Conservation (phyloP, 2,797 vertebrate genomes). For the Nyctalus aviator region DNA sequence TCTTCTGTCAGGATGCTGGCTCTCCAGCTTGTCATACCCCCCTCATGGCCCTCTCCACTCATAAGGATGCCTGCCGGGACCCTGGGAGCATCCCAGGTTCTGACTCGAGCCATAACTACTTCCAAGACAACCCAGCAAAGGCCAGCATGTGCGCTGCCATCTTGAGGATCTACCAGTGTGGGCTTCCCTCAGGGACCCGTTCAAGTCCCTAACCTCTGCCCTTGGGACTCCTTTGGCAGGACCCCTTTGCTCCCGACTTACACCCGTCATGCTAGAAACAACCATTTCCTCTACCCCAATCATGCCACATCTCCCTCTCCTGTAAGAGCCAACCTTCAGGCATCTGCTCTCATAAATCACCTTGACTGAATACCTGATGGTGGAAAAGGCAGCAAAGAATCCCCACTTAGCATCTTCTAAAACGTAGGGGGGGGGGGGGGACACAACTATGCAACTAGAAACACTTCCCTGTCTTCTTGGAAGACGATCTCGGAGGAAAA, state of each 20-base stretch:
- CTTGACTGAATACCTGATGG: background rate
- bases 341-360: background rate
- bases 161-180: background rate
- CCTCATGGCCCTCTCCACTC: background rate
- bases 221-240: background rate
- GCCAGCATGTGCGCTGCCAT: background rate
- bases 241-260: background rate
- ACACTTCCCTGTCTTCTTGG: background rate
- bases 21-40: background rate
- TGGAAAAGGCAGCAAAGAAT: background rate
- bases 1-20: background rate
- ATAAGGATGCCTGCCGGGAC: background rate
- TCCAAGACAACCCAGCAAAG: background rate
- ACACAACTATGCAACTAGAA: background rate
- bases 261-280: background rate
- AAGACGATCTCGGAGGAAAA: slow-evolving; percentile 26
- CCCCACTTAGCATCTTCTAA: background rate
- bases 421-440: background rate
- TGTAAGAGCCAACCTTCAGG: background rate
- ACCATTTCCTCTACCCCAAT: background rate
- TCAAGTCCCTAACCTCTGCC: background rate
- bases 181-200: background rate
- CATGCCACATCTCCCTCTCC: background rate
- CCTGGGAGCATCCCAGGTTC: slow-evolving; percentile 27
- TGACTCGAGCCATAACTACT: background rate